Evolutionary conservation across 1,140 invertebrate species (phyloP), one percentile per base, ranked within the genome.

Genomic region (Aphis craccivora): DNA sequence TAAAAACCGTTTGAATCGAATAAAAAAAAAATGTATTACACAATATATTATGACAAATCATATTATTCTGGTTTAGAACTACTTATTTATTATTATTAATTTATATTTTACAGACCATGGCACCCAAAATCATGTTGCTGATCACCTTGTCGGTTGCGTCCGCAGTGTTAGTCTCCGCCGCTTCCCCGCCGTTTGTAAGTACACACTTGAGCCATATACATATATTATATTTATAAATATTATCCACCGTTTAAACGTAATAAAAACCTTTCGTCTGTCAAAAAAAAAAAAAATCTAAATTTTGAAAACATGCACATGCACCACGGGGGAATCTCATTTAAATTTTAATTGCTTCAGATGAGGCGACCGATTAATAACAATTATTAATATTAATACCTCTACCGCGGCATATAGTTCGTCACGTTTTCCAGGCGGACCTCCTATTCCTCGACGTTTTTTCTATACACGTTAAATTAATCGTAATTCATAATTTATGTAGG

Each of bases 291-390:
- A 67, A 35, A 25, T 60, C 18, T n/a, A 81, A 40, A 40, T 60
- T 48, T 90, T 60, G 48, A 83, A 76, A 67, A 76, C 25, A 76
- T 20, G 40, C 90, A 48, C 25, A 76, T 20, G 40, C 90, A 37
- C 90, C 67, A 25, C 67, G 22, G 67, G 91, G 91, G 76, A 92
- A 92, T 92, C 91, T 92, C 76, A 92, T 92, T 92, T 92, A 84
- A 92, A 92, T 92, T 92, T 92, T 92, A 92, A 92, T 92, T 84
- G 91, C 76, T 11, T 92, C 76, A 22, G 88, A n/a, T n/a, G n/a
- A 55, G 45, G 43, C 91, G 48, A 81, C 76, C 51, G 53, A 60
- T 23, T 55, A 90, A 53, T 92, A 92, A 83, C n/a, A 83, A 91
- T 76, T 91, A 76, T 91, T 81, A 81, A 67, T 76, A 76, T 45